Percentiles rank a stretch among this genome's conserved stretches.
Conservation (phyloP, 2,113 vertebrate genomes). For the Ptyas mucosa region DNA sequence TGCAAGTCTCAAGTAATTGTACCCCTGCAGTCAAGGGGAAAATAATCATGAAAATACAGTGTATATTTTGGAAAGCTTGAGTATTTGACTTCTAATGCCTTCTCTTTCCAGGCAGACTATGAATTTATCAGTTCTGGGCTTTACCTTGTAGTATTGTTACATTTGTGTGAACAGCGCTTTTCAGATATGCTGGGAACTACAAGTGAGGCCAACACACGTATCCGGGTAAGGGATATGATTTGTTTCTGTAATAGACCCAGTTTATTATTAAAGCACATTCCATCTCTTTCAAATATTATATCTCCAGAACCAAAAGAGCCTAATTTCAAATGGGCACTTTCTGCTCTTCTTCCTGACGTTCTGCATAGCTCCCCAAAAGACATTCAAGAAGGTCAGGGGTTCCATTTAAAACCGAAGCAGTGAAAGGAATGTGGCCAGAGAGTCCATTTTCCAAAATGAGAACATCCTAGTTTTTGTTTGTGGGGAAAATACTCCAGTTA, state of each 20-base stretch:
- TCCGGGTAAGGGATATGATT: constrained; percentile 79
- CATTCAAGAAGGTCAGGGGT: background rate
- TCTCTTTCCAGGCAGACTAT: constrained; percentile 84
- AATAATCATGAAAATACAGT: constrained; percentile 5
- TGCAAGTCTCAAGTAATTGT: background rate
- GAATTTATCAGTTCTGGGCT: constrained; percentile 98
- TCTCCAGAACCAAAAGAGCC: background rate
- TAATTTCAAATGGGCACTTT: background rate
- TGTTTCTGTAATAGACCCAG: constrained; percentile 5
- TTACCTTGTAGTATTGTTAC: constrained; percentile 93
- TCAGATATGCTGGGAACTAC: constrained; percentile 92
- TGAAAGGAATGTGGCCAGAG: background rate
- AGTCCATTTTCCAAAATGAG: background rate
- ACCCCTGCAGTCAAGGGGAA: background rate
- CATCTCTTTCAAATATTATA: background rate
- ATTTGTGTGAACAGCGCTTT: constrained; percentile 95
- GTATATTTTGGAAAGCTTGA: background rate
- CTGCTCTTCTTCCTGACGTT: background rate
- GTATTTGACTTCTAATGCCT: constrained; percentile 30
- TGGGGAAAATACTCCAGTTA: background rate
- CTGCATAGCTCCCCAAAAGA: background rate
- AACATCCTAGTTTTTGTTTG: background rate
- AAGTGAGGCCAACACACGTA: constrained; percentile 81
- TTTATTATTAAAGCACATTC: background rate
- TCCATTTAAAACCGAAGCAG: background rate